A percentile compares a stretch with the other conserved stretches of the same genome.
Evolutionary conservation across 1,140 invertebrate genomes (phyloP).

Genomic region (Drosophila navojoa): DNA sequence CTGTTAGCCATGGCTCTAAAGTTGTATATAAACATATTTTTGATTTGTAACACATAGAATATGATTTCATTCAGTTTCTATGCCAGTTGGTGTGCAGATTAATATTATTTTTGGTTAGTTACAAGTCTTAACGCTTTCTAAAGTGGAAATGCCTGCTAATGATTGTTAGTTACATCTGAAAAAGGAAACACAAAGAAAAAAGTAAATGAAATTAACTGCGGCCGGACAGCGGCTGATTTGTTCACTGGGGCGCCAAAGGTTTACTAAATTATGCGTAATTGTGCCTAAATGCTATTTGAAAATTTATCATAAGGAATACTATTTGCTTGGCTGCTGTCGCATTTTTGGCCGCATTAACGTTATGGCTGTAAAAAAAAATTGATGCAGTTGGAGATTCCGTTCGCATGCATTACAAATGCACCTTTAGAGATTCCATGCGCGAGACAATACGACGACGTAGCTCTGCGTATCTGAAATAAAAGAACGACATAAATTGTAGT

Average conservation of each 20-base stretch:
- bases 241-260: slow-evolving; percentile 66
- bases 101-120: slow-evolving; percentile 82
- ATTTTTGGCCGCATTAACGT: slow-evolving; percentile 61
- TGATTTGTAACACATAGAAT: slow-evolving; percentile 49
- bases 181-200: slow-evolving; percentile 6
- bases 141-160: slow-evolving; percentile 66
- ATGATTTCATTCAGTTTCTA: slow-evolving; percentile 36
- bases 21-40: slow-evolving; percentile 47
- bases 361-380: slow-evolving; percentile 61
- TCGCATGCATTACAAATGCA: slow-evolving; percentile 84
- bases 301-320: slow-evolving; percentile 67
- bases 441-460: slow-evolving; percentile 88
- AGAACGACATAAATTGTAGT: too few species aligned
- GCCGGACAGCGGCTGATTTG: slow-evolving; percentile 52
- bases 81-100: slow-evolving; percentile 46
- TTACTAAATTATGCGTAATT: slow-evolving; percentile 60
- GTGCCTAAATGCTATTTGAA: slow-evolving; percentile 68
- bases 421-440: slow-evolving; percentile 90
- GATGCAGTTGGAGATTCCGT: slow-evolving; percentile 54
- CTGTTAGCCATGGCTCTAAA: slow-evolving; percentile 16
- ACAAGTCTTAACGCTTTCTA: slow-evolving; percentile 76
- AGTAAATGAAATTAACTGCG: slow-evolving; percentile 34
- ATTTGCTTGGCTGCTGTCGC: slow-evolving; percentile 46
- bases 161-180: slow-evolving; percentile 59
- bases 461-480: slow-evolving; percentile 87